Evolutionary conservation across 2,797 vertebrate species (phyloP), one percentile per base, ranked within the genome.

Genomic region (Pangasius larnaudii): DNA sequence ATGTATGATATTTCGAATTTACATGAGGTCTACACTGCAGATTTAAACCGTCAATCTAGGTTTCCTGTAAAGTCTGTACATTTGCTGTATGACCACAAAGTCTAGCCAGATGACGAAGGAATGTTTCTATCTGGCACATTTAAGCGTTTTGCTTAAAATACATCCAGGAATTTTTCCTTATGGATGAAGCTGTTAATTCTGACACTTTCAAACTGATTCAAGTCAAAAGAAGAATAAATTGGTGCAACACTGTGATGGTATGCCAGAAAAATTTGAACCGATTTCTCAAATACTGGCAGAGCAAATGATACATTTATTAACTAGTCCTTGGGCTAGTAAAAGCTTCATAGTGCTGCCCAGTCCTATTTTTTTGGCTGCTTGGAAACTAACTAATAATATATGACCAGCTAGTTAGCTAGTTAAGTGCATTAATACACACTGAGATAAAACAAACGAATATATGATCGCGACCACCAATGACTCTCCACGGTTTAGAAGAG

Each of bases 51-150:
- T 36, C 13, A 11, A 7, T 49, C 72, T 33, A 46, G 24, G 72
- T n/a, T 30, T 53, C 5, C 13, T 49, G 74, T 16, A 16, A 1
- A 75, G 11, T 51, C n/a, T 30, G 75, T 22, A 61, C 14, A 36
- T 30, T 82, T 42, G 11, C 36, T 16, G 36, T 39, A 61, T 33
- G 42, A 30, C 39, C 59, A 67, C 27, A 42, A 14, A 81, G 11
- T 39, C 19, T 33, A 36, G 39, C 51, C 39, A 33, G 56, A 53
- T 24, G 9, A 75, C 14, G 30, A 39, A 83, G 69, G 67, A 83
- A 87, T 42, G 58, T 72, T 36, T 87, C 53, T 61, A 42, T 63
- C 79, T 84, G 86, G 80, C 36, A 87, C 39, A 1, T 71, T 75
- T 39, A 39, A 39, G 27, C 51, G 78, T 61, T 24, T 87, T 14